These are phyloP conservation scores for Butorides virescens DNA, from an alignment of 2,113 vertebrate genomes.

Conservation along the genomic window DNA sequence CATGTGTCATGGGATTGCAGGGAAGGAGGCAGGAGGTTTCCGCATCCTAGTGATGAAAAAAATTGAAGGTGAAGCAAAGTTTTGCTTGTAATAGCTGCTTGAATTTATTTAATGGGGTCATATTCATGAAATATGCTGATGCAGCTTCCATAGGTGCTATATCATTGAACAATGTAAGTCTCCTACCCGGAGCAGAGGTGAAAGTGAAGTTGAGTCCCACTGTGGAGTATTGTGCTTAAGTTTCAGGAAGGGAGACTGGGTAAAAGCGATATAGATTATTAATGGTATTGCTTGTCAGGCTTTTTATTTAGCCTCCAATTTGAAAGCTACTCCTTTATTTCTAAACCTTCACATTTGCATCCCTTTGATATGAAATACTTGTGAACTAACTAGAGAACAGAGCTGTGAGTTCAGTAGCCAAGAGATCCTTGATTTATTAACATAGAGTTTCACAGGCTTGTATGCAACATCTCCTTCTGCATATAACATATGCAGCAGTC, in stretches of 20 bases:
- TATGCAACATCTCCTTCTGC: not conserved
- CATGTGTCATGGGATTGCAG: not conserved
- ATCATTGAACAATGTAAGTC: not conserved
- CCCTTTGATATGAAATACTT: slow-evolving; percentile 45
- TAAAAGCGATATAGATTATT: not conserved
- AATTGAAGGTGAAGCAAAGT: not conserved
- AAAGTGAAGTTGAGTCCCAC: not conserved
- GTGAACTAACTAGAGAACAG: slow-evolving; percentile 59
- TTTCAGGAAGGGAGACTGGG: not conserved
- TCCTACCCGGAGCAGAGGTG: not conserved
- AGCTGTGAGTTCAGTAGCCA: slow-evolving; percentile 33
- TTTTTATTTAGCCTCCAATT: slow-evolving; percentile 42
- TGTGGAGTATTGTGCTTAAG: not conserved
- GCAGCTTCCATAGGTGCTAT: not conserved
- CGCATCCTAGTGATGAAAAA: not conserved
- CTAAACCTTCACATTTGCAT: slow-evolving; percentile 46
- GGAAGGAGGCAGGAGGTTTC: not conserved
- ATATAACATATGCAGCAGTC: not conserved
- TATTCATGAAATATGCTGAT: not conserved
- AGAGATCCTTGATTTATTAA: slow-evolving; percentile 27
- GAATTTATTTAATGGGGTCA: not conserved
- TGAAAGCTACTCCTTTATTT: slow-evolving; percentile 35
- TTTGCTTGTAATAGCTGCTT: not conserved
- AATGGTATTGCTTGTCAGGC: not conserved
- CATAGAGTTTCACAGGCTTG: not conserved